These are phyloP conservation scores for Copidosoma aretas DNA, from an alignment of 2,888 invertebrate species.

Conservation along the genomic window DNA sequence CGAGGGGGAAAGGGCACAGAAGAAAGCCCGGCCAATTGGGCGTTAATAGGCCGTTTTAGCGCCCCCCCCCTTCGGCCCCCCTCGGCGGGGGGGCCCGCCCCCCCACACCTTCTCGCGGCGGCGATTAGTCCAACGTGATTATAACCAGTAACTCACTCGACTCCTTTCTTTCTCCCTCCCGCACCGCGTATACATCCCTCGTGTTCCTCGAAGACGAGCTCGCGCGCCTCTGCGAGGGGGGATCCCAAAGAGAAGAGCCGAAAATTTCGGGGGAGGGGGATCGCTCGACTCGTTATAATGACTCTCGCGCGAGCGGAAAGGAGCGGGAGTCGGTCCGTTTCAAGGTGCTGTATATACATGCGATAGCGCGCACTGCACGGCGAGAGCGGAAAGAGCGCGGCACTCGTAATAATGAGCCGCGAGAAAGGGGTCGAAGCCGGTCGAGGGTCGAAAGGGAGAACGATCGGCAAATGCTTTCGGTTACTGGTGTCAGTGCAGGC, in stretches of 20 bases:
- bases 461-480: no score
- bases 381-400: slow-evolving; percentile 35
- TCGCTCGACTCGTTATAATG: slow-evolving; percentile 46
- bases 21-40: slow-evolving; percentile 41
- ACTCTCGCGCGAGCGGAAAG: slow-evolving; percentile 39
- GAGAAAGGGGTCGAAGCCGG: no score
- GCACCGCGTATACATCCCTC: neutral
- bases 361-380: no score
- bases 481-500: no score
- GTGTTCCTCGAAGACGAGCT: slow-evolving; percentile 17
- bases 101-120: slow-evolving; percentile 44
- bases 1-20: neutral
- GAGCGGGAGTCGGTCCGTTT: slow-evolving; percentile 44
- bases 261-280: slow-evolving; percentile 28
- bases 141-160: slow-evolving; percentile 54
- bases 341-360: slow-evolving; percentile 41
- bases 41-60: slow-evolving; percentile 52
- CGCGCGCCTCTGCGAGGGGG: slow-evolving; percentile 11
- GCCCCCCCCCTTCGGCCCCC: slow-evolving; percentile 49
- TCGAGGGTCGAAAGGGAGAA: no score
- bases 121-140: slow-evolving; percentile 59
- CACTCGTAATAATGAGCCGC: no score
- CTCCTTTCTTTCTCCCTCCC: slow-evolving; percentile 37
- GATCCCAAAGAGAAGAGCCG: slow-evolving; percentile 10
- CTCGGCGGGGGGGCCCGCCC: slow-evolving; percentile 19